These are phyloP conservation scores for Gavia stellata DNA, from an alignment of 2,113 vertebrate genomes.

Conservation along the genomic window DNA sequence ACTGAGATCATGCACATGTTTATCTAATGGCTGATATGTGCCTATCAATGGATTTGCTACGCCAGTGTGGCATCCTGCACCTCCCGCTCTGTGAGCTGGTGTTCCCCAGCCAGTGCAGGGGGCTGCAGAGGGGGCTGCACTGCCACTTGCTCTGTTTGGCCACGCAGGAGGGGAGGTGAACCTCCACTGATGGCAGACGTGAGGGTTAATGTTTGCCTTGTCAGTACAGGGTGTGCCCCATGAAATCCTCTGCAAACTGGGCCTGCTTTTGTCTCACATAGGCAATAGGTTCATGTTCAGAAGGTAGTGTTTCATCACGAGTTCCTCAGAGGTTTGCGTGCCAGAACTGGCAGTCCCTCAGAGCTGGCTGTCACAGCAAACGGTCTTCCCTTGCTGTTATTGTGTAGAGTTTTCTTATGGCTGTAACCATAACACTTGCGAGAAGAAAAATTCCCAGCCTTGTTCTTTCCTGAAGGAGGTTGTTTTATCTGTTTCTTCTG, in stretches of 20 bases:
- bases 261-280: not conserved
- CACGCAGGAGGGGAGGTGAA: not conserved
- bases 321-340: not conserved
- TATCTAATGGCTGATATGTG: not conserved
- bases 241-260: not conserved
- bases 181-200: not conserved
- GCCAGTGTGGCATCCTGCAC: accelerated
- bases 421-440: not conserved
- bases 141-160: not conserved
- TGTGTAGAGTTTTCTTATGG: not conserved
- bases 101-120: not conserved
- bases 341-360: not conserved
- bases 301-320: not conserved
- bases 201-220: not conserved
- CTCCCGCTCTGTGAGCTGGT: not conserved
- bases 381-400: not conserved
- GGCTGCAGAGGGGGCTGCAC: not conserved
- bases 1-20: not conserved
- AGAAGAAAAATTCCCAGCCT: not conserved
- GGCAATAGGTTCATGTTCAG: accelerated
- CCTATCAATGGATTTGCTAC: not conserved
- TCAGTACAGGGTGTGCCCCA: not conserved
- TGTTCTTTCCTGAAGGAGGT: not conserved
- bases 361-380: not conserved
- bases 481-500: not conserved